A percentile compares a stretch with the other conserved stretches of the same genome.
phyloP scores from a whole-genome alignment of 2,797 vertebrate species.

The Mus caroli region DNA sequence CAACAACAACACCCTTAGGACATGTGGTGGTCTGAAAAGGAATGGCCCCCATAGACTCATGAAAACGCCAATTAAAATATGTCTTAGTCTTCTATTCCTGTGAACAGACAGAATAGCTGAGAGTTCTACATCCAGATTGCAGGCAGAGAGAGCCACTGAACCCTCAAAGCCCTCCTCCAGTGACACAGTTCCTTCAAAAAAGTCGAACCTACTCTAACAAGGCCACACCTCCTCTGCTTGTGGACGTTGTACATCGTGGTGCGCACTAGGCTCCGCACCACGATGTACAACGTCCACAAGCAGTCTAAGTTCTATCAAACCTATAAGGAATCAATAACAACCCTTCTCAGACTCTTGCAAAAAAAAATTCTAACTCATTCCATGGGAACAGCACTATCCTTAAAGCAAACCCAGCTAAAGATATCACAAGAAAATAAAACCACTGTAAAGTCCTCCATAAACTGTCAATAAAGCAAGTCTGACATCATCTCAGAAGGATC shows the following conservation, averaged over 20 bases:
- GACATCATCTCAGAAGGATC: conserved; percentile 12
- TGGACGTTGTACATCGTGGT: no score
- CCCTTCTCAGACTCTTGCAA: not conserved
- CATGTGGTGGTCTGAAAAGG: not conserved
- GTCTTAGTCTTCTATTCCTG: not conserved
- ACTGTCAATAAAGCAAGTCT: not conserved
- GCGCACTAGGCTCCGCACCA: no score
- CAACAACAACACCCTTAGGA: not conserved
- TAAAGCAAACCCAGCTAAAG: not conserved
- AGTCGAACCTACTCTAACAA: no score
- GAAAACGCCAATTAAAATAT: not conserved
- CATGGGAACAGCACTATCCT: not conserved
- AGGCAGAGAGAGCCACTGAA: not conserved
- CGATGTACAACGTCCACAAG: no score
- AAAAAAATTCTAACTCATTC: not conserved
- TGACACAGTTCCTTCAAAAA: not conserved
- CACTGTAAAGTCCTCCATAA: conserved; percentile 2
- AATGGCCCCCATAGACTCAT: not conserved
- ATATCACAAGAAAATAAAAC: not conserved
- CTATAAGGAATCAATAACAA: not conserved
- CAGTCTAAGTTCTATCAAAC: not conserved
- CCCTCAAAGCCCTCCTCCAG: not conserved
- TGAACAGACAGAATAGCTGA: not conserved
- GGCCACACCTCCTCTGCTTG: no score
- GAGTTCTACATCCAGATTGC: not conserved